A percentile compares a stretch with the other conserved stretches of the same genome.
Evolutionary conservation across 2,888 invertebrate species (phyloP).

Genomic region (Eupithecia subumbrata): DNA sequence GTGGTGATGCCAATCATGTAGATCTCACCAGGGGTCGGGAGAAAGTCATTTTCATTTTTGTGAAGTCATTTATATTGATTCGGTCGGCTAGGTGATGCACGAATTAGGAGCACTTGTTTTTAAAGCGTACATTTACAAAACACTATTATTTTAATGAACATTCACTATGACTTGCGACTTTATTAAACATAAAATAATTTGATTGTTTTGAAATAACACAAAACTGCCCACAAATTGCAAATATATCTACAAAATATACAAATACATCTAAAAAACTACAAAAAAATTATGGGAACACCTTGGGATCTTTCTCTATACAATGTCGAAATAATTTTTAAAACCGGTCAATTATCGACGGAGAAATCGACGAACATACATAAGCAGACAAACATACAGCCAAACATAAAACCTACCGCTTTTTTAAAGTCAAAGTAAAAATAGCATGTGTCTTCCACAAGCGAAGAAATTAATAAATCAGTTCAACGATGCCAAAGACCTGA

Average conservation of each 20-base stretch:
- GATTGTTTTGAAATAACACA: no score
- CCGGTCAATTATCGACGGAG: no score
- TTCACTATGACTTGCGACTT: neutral
- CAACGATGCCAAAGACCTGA: constrained; percentile 24
- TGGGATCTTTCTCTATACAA: no score
- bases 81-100: constrained; percentile 3
- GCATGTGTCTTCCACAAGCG: neutral
- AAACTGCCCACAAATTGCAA: no score
- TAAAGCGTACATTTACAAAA: neutral
- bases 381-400: no score
- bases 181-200: no score
- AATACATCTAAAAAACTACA: no score
- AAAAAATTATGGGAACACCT: no score
- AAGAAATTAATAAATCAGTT: neutral
- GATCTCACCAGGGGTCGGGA: constrained; percentile 52
- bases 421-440: neutral
- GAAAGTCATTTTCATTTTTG: constrained; percentile 56
- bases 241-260: no score
- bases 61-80: constrained; percentile 27
- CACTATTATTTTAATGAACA: neutral
- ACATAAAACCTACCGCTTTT: no score
- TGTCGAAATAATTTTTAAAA: no score
- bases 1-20: constrained; percentile 58
- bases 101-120: neutral
- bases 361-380: no score